Conservation (phyloP, 1,140 invertebrate genomes). For the Tetranychus urticae region DNA sequence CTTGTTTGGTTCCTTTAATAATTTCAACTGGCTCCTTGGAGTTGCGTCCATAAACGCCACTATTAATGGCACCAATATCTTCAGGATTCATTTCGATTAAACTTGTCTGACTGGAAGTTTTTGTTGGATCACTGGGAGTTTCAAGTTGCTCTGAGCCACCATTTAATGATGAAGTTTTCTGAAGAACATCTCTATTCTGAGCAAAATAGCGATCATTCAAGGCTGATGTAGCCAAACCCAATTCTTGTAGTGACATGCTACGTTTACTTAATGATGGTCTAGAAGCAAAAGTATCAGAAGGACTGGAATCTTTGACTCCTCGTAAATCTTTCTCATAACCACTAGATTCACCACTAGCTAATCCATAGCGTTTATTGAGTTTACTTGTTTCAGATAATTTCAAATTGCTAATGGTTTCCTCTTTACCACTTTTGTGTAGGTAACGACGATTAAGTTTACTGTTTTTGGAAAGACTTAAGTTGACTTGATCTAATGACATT, state of each 20-base stretch:
- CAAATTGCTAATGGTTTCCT: neutral
- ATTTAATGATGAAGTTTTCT: constrained; percentile 9
- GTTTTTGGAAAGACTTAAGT: constrained; percentile 37
- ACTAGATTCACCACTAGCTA: neutral
- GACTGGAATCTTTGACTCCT: neutral
- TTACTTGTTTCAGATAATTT: constrained; percentile 53
- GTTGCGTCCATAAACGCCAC: neutral
- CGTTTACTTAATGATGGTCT: constrained; percentile 2
- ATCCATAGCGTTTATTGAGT: constrained; percentile 48
- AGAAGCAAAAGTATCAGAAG: neutral
- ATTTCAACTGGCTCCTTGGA: neutral
- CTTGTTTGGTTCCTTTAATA: neutral
- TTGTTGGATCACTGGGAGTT: neutral
- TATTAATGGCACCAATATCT: neutral
- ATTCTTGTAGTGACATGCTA: constrained; percentile 11
- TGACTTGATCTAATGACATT: neutral
- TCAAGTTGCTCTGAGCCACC: neutral
- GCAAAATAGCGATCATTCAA: constrained; percentile 17
- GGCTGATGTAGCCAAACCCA: constrained; percentile 14
- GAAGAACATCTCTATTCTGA: neutral
- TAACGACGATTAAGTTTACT: constrained; percentile 67
- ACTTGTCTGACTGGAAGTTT: neutral
- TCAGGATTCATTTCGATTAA: neutral
- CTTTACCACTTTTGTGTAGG: constrained; percentile 41
- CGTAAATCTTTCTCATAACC: too few relatives aligned